Percentiles rank a stretch among this genome's conserved stretches.
Conservation (phyloP, 1,140 invertebrate genomes). For the Apis dorsata region DNA sequence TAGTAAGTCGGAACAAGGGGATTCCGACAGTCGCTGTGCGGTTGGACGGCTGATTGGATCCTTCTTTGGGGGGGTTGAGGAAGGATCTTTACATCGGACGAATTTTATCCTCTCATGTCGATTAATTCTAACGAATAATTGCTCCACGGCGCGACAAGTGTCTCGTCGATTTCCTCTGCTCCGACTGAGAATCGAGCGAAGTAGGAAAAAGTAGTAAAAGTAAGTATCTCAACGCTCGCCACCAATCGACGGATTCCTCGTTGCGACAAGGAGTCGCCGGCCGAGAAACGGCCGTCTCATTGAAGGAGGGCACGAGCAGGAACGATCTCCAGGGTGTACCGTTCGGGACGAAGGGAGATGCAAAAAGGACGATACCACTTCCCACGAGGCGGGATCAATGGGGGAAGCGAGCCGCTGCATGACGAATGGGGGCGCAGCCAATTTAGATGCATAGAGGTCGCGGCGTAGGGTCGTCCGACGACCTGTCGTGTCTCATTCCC, state of each 20-base stretch:
- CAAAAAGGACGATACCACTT: slow-evolving; percentile 45
- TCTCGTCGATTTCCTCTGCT: no score
- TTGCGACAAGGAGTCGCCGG: not conserved
- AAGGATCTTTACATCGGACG: no score
- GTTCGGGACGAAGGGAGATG: slow-evolving; percentile 32
- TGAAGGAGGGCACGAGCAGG: slow-evolving; percentile 17
- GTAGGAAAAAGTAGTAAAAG: no score
- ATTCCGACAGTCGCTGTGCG: slow-evolving; percentile 15
- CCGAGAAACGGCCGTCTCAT: not conserved
- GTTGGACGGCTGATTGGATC: not conserved
- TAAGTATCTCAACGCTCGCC: not conserved
- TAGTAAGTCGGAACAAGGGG: slow-evolving; percentile 30
- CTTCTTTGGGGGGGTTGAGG: not conserved
- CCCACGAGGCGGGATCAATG: slow-evolving; percentile 56
- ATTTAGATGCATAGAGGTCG: slow-evolving; percentile 63
- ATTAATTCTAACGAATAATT: no score
- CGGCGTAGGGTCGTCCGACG: slow-evolving; percentile 51
- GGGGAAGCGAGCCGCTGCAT: slow-evolving; percentile 50
- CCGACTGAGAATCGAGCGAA: no score
- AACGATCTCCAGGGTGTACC: slow-evolving; percentile 32
- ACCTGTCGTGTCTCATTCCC: slow-evolving; percentile 61
- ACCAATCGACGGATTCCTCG: not conserved
- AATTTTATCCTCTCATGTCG: no score
- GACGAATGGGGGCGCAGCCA: slow-evolving; percentile 58
- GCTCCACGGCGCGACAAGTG: no score